Evolutionary conservation across 1,140 invertebrate species (phyloP).

Genomic region (Drosophila pallidifrons): DNA sequence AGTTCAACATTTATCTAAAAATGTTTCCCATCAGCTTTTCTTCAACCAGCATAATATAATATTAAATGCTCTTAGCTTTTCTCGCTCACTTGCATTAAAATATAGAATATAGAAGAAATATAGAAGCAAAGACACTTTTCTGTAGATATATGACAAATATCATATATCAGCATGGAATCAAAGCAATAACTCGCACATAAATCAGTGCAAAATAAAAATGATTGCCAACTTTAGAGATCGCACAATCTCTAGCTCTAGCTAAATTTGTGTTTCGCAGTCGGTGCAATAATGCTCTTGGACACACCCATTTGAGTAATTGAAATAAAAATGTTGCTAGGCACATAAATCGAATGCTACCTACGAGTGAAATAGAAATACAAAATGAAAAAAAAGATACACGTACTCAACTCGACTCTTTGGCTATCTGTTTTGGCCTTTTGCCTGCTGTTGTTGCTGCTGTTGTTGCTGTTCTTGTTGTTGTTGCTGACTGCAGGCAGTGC

Average conservation of each 20-base stretch:
- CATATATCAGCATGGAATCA: not conserved
- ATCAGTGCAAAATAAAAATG: slow-evolving; percentile 8
- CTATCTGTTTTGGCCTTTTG: slow-evolving; percentile 3
- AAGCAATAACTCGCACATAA: slow-evolving; percentile 7
- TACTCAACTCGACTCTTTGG: slow-evolving; percentile 1
- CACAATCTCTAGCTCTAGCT: not conserved
- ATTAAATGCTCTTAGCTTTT: not conserved
- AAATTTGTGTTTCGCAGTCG: too few species aligned
- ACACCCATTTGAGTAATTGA: slow-evolving; percentile 53
- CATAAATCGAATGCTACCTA: slow-evolving; percentile 37
- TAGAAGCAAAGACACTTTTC: not conserved
- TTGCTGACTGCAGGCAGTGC: slow-evolving; percentile 27
- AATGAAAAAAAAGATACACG: slow-evolving; percentile 3
- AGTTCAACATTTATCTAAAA: too few species aligned
- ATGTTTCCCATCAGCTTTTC: too few species aligned
- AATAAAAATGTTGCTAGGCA: slow-evolving; percentile 44
- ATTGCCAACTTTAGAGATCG: not conserved
- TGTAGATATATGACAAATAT: slow-evolving; percentile 4
- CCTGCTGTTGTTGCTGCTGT: not conserved
- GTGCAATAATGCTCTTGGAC: slow-evolving; percentile 30
- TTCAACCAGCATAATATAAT: not conserved
- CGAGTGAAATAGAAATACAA: not conserved
- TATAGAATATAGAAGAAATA: too few species aligned
- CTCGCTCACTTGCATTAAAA: not conserved
- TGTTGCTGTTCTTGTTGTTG: too few species aligned